A percentile compares a stretch with the other conserved stretches of the same genome.
These are phyloP conservation scores for Perccottus glenii DNA, from an alignment of 2,113 vertebrate species.

Conservation along the genomic window DNA sequence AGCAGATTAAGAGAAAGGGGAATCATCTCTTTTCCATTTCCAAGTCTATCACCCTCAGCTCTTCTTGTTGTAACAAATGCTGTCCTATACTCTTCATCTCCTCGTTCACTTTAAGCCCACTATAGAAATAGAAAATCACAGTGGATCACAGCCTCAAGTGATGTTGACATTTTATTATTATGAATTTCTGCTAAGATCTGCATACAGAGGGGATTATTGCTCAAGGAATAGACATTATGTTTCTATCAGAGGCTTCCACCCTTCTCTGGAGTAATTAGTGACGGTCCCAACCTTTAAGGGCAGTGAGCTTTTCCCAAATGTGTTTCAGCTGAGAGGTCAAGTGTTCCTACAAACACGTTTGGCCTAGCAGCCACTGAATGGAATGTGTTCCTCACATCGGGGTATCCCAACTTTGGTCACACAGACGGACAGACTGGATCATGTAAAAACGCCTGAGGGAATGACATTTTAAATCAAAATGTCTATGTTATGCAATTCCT, in stretches of 20 bases:
- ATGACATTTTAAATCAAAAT: no score
- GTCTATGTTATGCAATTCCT: no score
- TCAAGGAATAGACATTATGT: conserved; percentile 52
- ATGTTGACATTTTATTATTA: conserved; percentile 40
- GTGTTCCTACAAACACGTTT: background rate
- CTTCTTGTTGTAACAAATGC: conserved; percentile 59
- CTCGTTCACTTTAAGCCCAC: conserved; percentile 17
- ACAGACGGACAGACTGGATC: background rate
- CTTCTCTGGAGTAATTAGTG: conserved; percentile 51
- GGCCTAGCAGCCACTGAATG: background rate
- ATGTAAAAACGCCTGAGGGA: background rate
- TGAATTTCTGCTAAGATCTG: conserved; percentile 40
- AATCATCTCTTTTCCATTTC: conserved; percentile 51
- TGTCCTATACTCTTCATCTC: conserved; percentile 61
- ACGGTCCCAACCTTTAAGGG: conserved; percentile 60
- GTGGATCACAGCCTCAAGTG: conserved; percentile 40
- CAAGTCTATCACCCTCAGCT: conserved; percentile 35
- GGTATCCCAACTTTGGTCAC: background rate
- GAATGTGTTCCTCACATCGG: background rate
- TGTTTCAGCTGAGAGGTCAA: conserved; percentile 41
- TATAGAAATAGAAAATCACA: conserved; percentile 25
- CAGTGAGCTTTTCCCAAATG: conserved; percentile 29
- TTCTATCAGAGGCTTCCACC: conserved; percentile 35
- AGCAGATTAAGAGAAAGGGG: conserved; percentile 68
- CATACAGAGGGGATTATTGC: conserved; percentile 44